A percentile compares a stretch with the other conserved stretches of the same genome.
Conservation (phyloP, 2,113 vertebrate genomes). For the Naja naja region DNA sequence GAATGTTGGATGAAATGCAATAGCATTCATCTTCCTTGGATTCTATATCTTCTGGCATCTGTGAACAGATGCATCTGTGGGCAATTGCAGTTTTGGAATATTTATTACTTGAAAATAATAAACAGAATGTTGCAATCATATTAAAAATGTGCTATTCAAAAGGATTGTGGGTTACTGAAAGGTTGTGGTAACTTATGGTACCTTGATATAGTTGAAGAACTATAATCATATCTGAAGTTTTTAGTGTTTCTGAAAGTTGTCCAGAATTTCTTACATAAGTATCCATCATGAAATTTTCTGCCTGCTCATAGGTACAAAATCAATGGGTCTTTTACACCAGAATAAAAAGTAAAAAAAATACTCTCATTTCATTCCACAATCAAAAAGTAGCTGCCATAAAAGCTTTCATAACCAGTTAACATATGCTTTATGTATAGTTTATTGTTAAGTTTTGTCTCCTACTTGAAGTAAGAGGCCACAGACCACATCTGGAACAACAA, state of each 20-base stretch:
- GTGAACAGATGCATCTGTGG: neutral
- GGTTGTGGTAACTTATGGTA: neutral
- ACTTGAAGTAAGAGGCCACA: too few relatives aligned
- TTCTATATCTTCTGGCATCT: neutral
- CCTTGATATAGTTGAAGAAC: neutral
- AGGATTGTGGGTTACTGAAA: neutral
- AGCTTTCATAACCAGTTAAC: neutral
- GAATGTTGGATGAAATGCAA: neutral
- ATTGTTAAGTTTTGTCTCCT: too few relatives aligned
- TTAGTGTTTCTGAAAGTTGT: slow-evolving; percentile 18
- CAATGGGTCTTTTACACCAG: neutral
- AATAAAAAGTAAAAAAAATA: neutral
- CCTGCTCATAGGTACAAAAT: neutral
- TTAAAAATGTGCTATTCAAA: neutral
- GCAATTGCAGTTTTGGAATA: neutral
- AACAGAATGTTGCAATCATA: neutral
- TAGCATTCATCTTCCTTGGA: neutral
- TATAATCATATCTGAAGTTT: slow-evolving; percentile 23
- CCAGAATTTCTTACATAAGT: slow-evolving; percentile 9
- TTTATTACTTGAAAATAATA: neutral
- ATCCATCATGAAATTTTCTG: neutral
- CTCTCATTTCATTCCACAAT: neutral
- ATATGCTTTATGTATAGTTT: neutral
- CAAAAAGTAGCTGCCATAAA: neutral
- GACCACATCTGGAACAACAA: neutral